Conservation (phyloP, 2,113 vertebrate genomes). For the Pollimyrus isidori region DNA sequence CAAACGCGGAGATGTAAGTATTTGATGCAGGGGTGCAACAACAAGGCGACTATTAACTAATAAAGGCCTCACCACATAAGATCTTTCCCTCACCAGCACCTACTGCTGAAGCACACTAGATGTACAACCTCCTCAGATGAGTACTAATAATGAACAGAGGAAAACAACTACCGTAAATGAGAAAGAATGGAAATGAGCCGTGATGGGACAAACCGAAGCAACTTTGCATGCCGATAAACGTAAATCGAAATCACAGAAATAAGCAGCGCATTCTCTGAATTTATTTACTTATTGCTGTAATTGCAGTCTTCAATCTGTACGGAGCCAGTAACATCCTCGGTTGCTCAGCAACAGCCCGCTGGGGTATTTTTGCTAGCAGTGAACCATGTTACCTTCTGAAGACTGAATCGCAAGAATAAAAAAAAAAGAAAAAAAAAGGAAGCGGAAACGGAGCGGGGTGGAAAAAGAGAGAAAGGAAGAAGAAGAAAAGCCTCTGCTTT, state of each 20-base stretch:
- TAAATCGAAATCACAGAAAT: background rate
- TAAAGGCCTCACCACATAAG: background rate
- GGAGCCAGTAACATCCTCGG: constrained; percentile 9
- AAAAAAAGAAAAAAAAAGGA: background rate
- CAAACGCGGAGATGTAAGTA: background rate
- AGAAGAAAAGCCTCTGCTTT: background rate
- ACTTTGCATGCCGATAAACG: background rate
- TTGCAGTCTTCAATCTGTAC: background rate
- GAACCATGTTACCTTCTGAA: constrained; percentile 13
- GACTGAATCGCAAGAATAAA: background rate
- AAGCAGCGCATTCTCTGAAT: background rate
- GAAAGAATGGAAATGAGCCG: background rate
- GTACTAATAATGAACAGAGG: background rate
- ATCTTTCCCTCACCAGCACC: background rate
- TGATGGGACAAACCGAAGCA: background rate
- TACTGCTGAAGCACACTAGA: background rate
- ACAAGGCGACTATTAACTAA: background rate
- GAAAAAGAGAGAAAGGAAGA: background rate
- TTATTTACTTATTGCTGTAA: background rate
- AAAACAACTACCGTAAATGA: background rate
- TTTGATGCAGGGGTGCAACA: background rate
- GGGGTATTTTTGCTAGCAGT: background rate
- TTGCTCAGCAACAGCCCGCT: constrained; percentile 14
- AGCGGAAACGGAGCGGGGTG: background rate
- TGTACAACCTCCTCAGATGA: background rate